phyloP scores from a whole-genome alignment of 2,888 invertebrate species.

The Dysmachus trigonus region DNA sequence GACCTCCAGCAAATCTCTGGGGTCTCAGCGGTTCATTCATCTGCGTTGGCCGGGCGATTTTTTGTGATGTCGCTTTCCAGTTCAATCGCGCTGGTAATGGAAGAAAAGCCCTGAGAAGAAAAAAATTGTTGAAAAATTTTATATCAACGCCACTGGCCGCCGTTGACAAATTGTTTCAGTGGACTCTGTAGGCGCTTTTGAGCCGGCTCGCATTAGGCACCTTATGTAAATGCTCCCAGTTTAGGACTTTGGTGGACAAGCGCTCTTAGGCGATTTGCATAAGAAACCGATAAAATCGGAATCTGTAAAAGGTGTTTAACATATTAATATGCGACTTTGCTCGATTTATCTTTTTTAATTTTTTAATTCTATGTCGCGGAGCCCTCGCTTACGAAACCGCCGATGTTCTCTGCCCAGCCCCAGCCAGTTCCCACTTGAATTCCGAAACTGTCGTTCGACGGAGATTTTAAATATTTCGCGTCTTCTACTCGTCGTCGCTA shows the following conservation, averaged over 20 bases:
- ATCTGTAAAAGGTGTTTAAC: conserved; percentile 48
- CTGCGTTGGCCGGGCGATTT: background rate
- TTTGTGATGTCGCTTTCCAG: conserved; percentile 16
- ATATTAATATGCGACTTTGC: conserved; percentile 47
- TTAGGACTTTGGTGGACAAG: conserved; percentile 32
- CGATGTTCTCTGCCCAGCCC: background rate
- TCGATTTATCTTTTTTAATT: conserved; percentile 46
- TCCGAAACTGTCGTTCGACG: background rate
- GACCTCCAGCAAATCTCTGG: background rate
- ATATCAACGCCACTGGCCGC: conserved; percentile 24
- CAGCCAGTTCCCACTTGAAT: conserved; percentile 22
- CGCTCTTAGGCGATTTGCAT: conserved; percentile 46
- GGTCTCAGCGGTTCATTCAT: background rate
- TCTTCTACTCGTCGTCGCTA: background rate
- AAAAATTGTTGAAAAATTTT: conserved; percentile 28
- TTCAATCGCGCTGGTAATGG: conserved; percentile 15
- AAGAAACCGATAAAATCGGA: conserved; percentile 47
- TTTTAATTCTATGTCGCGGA: conserved; percentile 15
- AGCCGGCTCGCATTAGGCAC: conserved; percentile 25
- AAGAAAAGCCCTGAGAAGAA: background rate
- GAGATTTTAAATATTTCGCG: conserved; percentile 5
- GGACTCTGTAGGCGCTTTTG: conserved; percentile 41
- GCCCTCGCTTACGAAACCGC: background rate
- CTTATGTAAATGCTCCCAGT: conserved; percentile 43
- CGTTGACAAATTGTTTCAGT: conserved; percentile 43